These are phyloP conservation scores for Dolichotis patagonum DNA, from an alignment of 2,113 vertebrate genomes.

Conservation along the genomic window DNA sequence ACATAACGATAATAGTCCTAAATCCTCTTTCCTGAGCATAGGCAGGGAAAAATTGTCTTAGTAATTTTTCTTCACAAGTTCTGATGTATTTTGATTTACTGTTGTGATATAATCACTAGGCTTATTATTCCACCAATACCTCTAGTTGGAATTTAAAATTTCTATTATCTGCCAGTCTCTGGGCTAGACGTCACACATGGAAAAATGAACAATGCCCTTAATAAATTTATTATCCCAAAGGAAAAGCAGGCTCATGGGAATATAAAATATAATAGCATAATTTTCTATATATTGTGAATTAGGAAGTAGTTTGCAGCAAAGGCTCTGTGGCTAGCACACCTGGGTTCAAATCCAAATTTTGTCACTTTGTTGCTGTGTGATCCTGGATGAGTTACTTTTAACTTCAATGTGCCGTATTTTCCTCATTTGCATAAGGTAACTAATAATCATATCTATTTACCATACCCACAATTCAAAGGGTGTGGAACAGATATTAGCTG, in stretches of 20 bases:
- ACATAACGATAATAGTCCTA: not conserved
- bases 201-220: not conserved
- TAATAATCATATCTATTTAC: not conserved
- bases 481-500: not conserved
- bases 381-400: not conserved
- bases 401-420: not conserved
- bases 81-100: not conserved
- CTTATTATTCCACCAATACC: not conserved
- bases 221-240: not conserved
- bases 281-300: not conserved
- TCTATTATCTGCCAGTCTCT: not conserved
- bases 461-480: not conserved
- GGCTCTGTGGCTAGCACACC: not conserved
- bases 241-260: not conserved
- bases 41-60: not conserved
- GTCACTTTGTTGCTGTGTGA: not conserved
- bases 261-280: not conserved
- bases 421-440: not conserved
- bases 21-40: not conserved
- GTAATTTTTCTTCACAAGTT: not conserved
- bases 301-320: constrained; percentile 7
- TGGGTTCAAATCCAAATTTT: not conserved
- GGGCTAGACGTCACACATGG: not conserved
- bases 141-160: not conserved
- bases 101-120: not conserved